phyloP scores from a whole-genome alignment of 2,888 invertebrate species.

The Tipula lateralis region DNA sequence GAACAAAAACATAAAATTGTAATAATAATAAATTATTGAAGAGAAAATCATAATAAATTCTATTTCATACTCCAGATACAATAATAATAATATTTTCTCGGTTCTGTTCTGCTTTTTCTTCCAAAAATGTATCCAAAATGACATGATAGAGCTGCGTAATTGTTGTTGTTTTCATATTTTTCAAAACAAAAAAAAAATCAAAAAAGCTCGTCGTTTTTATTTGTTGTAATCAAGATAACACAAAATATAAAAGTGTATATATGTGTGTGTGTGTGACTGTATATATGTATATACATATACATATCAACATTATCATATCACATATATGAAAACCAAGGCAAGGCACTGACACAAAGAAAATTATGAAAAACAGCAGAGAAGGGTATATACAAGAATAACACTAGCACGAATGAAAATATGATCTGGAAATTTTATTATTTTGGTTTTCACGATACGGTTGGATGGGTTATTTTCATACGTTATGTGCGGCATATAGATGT shows the following conservation, averaged over 20 bases:
- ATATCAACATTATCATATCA: not conserved
- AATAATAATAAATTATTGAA: conserved; percentile 2
- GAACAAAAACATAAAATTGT: not conserved
- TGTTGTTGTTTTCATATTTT: not conserved
- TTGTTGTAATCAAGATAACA: not conserved
- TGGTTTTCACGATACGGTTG: not conserved
- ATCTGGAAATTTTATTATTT: not conserved
- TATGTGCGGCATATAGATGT: not conserved
- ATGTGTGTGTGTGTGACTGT: not conserved
- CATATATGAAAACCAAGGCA: not conserved
- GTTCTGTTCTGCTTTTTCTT: not conserved
- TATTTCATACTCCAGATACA: not conserved
- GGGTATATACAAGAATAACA: not conserved
- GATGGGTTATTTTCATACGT: not conserved
- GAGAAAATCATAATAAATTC: not conserved
- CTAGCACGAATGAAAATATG: not conserved
- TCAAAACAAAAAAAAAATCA: not conserved
- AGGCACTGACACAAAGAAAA: not conserved
- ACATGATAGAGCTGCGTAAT: not conserved
- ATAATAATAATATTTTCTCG: not conserved
- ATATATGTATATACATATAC: not conserved
- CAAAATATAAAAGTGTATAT: not conserved
- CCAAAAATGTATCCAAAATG: not conserved
- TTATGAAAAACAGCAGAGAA: not conserved
- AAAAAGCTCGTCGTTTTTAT: not conserved